Base-by-base conservation (phyloP, 1,140 invertebrate genomes). In the Brachionus rotundiformis region DNA sequence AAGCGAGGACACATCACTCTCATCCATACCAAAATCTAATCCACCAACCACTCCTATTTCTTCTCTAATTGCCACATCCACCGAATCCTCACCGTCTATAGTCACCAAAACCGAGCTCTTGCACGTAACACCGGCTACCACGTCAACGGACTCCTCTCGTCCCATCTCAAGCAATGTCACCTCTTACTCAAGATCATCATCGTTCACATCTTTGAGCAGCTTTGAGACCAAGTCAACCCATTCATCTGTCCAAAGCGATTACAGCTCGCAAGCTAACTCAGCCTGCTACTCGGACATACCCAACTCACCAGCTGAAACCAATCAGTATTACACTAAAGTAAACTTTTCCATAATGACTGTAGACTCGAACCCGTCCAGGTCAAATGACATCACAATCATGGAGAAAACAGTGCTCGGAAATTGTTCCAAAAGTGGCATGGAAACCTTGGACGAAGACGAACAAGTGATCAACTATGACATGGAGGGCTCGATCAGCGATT, bases 401-500 rank as follows among this genome's bases (percentile, higher is more conserved):
- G 68, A 73, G 4, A 73, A 44, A 13, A 73, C 68, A 13, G 39
- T 73, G 19, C 11, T 73, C 2, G 39, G 0, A 6, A 73, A 73
- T 44, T 73, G 63, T 16, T 68, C 63, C 0, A 68, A 36, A 36
- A 68, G 8, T 36, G 23, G 11, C 8, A 0, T 44, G 10, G 65
- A 71, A 10, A 11, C 29, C 1, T 7, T 36, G 33, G 36, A 44
- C 10, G 68, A 73, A 27, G 68, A 73, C 23, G 68, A 73, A 73
- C 36, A 73, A 73, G n/a, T 8, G 10, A 19, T 73, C 41, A 13
- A 8, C 41, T 73, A 73, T 29, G 68, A 73, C 11, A 73, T 73
- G 68, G 68, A 73, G 19, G 68, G 68, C 0, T 73, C 68, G 13
- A 73, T 73, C 4, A 73, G 39, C 36, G 68, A 65, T 29, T 65